Base-by-base conservation (phyloP, 1,140 invertebrate genomes). In the Diprion similis region DNA sequence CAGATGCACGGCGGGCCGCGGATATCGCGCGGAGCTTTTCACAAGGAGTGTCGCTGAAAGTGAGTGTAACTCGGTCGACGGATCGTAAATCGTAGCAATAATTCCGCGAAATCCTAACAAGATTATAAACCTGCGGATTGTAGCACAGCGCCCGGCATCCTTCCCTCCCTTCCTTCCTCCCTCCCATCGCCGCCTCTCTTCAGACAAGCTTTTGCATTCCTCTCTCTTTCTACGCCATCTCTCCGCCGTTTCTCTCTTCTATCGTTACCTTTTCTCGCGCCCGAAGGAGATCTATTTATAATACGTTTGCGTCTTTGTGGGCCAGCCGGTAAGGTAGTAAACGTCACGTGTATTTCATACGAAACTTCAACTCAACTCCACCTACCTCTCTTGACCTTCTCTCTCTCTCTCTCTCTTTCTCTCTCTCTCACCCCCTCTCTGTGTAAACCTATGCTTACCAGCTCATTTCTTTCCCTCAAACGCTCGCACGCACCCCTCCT, bases 31-130 rank as follows among this genome's bases (percentile, higher is more conserved):
- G 9, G 0, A 59, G 51, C 51, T 59, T 9, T 8, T 17, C 51
- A 6, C 24, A 1, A 37, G 51, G 51, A 17, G 51, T 59, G 51
- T 13, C 24, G 51, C 11, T 15, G 51, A 59, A 9, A 59, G 51
- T 77, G 82, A 82, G 79, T 80, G 84, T 86, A 82, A 84, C 82
- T 80, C 83, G 80, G 80, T 81, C 81, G 83, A 85, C 82, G 82
- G 80, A 86, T 84, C 86, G 85, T 88, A 88, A 87, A 88, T 87
- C 87, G 87, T 82, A 77, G 76, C 84, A 85, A 88, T 87, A 87
- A 87, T 88, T 88, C 86, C 85, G 84, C 85, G 86, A 88, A 88
- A 85, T 86, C 82, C 84, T 87, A 87, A 87, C 86, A 84, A 88
- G 86, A 88, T 88, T 88, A 88, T 84, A 84, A 87, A 85, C 78